Evolutionary conservation across 2,888 invertebrate genomes (phyloP).

Genomic region (Cinara cedri): DNA sequence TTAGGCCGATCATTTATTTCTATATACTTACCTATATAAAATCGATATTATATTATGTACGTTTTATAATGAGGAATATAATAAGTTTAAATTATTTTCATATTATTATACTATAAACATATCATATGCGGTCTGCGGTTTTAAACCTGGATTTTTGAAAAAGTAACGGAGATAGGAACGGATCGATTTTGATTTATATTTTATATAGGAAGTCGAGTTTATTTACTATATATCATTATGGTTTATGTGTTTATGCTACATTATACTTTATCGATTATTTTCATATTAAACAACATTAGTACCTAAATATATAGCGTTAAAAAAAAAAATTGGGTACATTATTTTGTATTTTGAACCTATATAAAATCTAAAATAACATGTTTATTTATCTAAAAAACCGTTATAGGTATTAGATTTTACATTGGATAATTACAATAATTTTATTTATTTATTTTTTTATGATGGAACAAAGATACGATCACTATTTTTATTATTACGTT

Average conservation of each 20-base stretch:
- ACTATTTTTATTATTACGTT: too few relatives aligned
- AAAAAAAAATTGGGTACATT: not conserved
- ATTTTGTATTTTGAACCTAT: not conserved
- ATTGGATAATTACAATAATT: too few relatives aligned
- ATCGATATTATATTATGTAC: not conserved
- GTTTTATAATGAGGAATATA: not conserved
- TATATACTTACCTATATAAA: not conserved
- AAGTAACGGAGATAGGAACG: not conserved
- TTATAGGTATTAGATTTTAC: too few relatives aligned
- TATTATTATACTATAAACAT: not conserved
- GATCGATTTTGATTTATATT: not conserved
- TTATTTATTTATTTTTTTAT: too few relatives aligned
- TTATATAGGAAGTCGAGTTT: not conserved
- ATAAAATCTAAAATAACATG: too few relatives aligned
- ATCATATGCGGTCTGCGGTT: constrained; percentile 1
- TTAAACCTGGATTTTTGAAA: constrained; percentile 22
- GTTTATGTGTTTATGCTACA: not conserved
- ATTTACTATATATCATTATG: not conserved
- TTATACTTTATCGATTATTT: not conserved
- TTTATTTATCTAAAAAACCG: too few relatives aligned
- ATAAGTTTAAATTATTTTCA: not conserved
- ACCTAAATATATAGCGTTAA: not conserved
- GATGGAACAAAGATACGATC: too few relatives aligned
- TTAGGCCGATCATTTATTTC: constrained; percentile 17
- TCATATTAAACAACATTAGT: not conserved